Evolutionary conservation across 2,888 invertebrate genomes (phyloP), one percentile per base, ranked within the genome.

Genomic region (Cabera pusaria): DNA sequence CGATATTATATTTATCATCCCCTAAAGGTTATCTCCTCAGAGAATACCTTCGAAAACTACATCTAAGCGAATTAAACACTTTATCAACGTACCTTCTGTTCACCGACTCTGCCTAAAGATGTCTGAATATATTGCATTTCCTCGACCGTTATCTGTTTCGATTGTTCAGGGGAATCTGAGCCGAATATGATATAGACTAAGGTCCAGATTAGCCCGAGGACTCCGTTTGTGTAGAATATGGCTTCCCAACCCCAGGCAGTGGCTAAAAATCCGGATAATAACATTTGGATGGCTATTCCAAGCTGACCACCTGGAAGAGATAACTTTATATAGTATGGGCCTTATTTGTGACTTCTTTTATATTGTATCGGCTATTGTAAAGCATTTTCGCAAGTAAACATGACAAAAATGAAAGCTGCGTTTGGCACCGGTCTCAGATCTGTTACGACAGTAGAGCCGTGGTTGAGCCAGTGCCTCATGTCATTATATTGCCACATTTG

Each of bases 271-370:
- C 96, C 96, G n/a, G 95, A 93, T 9, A 92, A 77, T 6, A 94
- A 90, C 62, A 96, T 73, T 56, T 95, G 93, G 0, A 95, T 65
- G 0, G 95, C 93, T 5, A 95, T 95, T 3, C 97, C 97, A 5
- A 96, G 90, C 65, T 95, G 95, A 5, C 92, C 92, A 26, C 96
- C 96, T 82, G 78, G 36, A 54, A 20, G 3, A 32, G 25, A 45
- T 25, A 45, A 18, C 44, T 16, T 10, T 4, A 4, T 19, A 5
- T 18, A n/a, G n/a, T n/a, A n/a, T n/a, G n/a, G n/a, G n/a, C n/a
- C n/a, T n/a, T n/a, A n/a, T n/a, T n/a, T n/a, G n/a, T n/a, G n/a
- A n/a, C n/a, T n/a, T n/a, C n/a, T n/a, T n/a, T n/a, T n/a, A n/a
- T n/a, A n/a, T n/a, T n/a, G n/a, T n/a, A n/a, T n/a, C n/a, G n/a